Conservation (phyloP, 1,140 invertebrate species). For the Dendroctonus valens region DNA sequence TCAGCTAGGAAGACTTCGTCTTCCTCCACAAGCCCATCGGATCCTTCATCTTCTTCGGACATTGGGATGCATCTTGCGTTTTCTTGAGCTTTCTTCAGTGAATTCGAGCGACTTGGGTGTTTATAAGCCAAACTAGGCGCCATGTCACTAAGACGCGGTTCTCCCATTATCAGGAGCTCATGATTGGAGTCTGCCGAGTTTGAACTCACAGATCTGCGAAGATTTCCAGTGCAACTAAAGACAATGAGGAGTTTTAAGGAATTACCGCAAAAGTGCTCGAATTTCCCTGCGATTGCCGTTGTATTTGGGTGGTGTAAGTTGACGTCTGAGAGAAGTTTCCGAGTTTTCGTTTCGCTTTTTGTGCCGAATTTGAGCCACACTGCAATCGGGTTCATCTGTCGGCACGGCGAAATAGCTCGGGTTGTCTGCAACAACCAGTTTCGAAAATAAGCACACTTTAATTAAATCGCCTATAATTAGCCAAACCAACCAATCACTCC, state of each 20-base stretch:
- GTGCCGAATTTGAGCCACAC: conserved; percentile 2
- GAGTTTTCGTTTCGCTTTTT: conserved; percentile 29
- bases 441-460: too few relatives aligned
- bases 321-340: conserved; percentile 38
- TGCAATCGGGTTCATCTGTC: conserved; percentile 31
- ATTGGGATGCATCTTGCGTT: conserved; percentile 50
- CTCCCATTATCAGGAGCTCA: conserved; percentile 56
- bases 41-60: conserved; percentile 36
- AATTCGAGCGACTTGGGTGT: conserved; percentile 44
- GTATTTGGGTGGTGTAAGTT: conserved; percentile 37
- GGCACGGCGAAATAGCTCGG: conserved; percentile 61
- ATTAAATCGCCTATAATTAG: too few relatives aligned
- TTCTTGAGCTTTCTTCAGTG: conserved; percentile 34
- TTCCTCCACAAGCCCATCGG: conserved; percentile 32
- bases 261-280: conserved; percentile 29
- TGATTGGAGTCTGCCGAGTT: conserved; percentile 56
- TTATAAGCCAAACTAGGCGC: conserved; percentile 54
- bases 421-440: conserved; percentile 54
- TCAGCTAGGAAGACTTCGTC: conserved; percentile 51
- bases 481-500: too few relatives aligned
- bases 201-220: conserved; percentile 54
- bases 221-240: not conserved
- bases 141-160: conserved; percentile 58
- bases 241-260: not conserved
- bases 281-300: conserved; percentile 20